Base-by-base conservation (phyloP, 2,797 vertebrate species). In the Bradypus variegatus region DNA sequence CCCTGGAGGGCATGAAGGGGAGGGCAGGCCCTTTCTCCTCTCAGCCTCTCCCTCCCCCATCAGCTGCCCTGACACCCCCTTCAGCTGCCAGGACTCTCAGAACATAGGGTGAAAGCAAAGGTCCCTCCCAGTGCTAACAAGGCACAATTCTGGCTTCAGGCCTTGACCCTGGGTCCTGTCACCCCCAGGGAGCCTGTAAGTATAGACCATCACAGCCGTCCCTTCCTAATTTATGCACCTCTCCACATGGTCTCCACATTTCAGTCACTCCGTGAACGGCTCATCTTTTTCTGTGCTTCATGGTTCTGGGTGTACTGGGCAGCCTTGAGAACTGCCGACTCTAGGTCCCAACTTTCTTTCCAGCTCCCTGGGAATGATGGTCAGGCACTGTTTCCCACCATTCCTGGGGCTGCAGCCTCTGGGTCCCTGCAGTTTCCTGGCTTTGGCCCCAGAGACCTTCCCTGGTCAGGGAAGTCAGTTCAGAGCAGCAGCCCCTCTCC, bases 261-360 rank as follows among this genome's bases (percentile, higher is more conserved):
- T 53, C 41, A 21, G 50, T 9, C 1, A 3, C 33, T n/a, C 70
- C 1, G 0, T 3, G 29, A 29, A 41, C 4, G 31, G 31, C 36
- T 55, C 16, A 15, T 23, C 18, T 27, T 21, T 27, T 18, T 45
- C 55, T 55, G 23, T 19, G 62, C 29, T 36, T 72, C 29, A 9
- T 19, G 58, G 82, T 25, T 53, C 60, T 58, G 58, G 3, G 11
- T 10, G n/a, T 21, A 27, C 8, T 41, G 36, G 38, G 45, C 21
- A 13, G 27, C 25, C 50, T 45, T 29, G 73, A 92, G 27, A 86
- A n/a, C 53, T 3, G 25, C 31, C 36, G 25, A 29, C 67, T 53
- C 36, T 67, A 33, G 45, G 23, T 45, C 31, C 41, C n/a, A 65
- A 6, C 45, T 64, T 41, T 21, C 53, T 27, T 86, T 19, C 48